Base-by-base conservation (phyloP, 1,140 invertebrate genomes). In the Psix sp. region DNA sequence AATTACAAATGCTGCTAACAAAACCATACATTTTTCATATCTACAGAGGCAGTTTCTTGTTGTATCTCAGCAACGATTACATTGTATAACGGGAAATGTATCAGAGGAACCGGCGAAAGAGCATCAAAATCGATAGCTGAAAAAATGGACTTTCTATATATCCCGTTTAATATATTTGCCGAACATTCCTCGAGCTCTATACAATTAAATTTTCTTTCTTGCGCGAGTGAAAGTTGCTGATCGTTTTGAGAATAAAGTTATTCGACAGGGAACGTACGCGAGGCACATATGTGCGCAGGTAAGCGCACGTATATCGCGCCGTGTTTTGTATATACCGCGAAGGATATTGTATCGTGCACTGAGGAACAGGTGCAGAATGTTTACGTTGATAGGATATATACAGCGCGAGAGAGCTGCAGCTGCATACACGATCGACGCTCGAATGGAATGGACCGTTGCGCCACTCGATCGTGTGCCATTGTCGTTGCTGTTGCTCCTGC, bases 161-260 rank as follows among this genome's bases (percentile, higher is more conserved):
- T n/a, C n/a, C n/a, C n/a, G n/a, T n/a, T n/a, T n/a, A 29, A 29
- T 2, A 29, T 2, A 1, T 29, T 29, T 29, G 7, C 35, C 33
- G 35, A 15, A 48, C 45, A 33, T 48, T 48, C 45, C 35, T 43
- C 16, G 10, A 43, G 14, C 7, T 2, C 36, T 3, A 31, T 15
- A 45, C 48, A 52, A 52, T 63, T 63, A 63, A 54, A 65, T 65
- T 65, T 65, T 54, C 49, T 38, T 54, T 29, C 2, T 10, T 9
- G 21, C 42, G 11, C 60, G 13, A 54, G 60, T 54, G 60, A 65
- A 65, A 65, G 60, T 54, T n/a, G 40, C 49, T 33, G 33, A 65
- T 65, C 42, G 60, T 65, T 65, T 65, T 65, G 48, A 54, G 49
- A 65, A 65, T 65, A 65, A 38, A 65, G 48, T 46, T 65, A 65